A percentile compares a stretch with the other conserved stretches of the same genome.
phyloP scores from a whole-genome alignment of 2,113 vertebrate species.

The Mellivora capensis region DNA sequence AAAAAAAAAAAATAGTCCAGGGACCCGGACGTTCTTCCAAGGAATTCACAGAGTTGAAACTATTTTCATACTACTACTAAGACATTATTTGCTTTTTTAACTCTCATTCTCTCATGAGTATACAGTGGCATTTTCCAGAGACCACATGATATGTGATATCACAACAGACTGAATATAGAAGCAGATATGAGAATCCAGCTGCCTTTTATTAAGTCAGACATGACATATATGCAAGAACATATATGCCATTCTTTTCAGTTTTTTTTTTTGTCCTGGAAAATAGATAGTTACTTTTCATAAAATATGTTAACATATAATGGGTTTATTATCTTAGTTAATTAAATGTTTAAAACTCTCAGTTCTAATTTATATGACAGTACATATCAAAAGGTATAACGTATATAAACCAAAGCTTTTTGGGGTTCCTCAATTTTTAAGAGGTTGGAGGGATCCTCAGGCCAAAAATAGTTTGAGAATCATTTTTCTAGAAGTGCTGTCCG shows the following conservation, averaged over 20 bases:
- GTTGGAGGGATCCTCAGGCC: background rate
- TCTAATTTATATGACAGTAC: background rate
- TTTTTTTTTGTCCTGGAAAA: conserved; percentile 5
- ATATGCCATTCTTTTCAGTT: background rate
- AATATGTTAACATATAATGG: background rate
- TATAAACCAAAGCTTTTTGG: background rate
- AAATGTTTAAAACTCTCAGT: background rate
- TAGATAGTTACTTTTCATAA: conserved; percentile 29
- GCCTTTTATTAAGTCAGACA: background rate
- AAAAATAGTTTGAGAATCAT: background rate
- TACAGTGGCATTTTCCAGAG: background rate
- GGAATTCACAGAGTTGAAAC: background rate
- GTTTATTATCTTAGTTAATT: background rate
- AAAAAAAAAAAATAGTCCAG: background rate
- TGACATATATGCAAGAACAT: background rate
- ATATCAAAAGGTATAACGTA: background rate
- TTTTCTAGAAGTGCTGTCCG: background rate
- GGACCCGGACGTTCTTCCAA: background rate
- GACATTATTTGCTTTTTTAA: background rate
- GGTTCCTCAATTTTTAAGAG: background rate
- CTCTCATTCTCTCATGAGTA: background rate
- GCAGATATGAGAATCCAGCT: background rate
- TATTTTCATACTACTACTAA: background rate
- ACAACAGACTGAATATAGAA: background rate
- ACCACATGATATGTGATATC: background rate